phyloP scores from a whole-genome alignment of 2,113 vertebrate genomes.

The Sinosuthora webbiana region DNA sequence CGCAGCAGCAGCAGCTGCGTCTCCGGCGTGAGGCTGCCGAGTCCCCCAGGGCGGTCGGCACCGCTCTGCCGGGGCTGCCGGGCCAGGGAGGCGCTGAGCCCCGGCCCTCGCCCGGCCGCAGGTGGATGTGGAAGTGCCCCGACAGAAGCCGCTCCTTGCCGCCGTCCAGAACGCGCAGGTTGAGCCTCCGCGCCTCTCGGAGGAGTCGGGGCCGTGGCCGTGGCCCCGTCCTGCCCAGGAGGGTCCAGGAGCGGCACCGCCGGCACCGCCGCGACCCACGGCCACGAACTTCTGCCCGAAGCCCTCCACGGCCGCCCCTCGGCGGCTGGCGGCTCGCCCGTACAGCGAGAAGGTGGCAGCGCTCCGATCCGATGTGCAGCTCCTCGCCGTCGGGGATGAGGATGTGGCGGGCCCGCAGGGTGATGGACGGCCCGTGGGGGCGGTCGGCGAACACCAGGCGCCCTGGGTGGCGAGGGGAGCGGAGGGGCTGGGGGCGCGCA shows the following conservation, averaged over 20 bases:
- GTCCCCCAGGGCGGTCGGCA: conserved; percentile 23
- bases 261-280: conserved; percentile 11
- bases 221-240: conserved; percentile 33
- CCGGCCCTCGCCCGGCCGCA: background rate
- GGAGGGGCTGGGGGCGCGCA: background rate
- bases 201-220: conserved; percentile 10
- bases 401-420: conserved; percentile 2
- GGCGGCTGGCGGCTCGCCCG: background rate
- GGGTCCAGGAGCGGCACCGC: conserved; percentile 14
- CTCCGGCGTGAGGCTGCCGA: conserved; percentile 27
- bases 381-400: conserved; percentile 30
- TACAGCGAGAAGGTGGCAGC: background rate
- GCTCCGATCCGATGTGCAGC: conserved; percentile 21
- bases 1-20: conserved; percentile 8
- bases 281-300: conserved; percentile 57
- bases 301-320: background rate
- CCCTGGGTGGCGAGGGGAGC: background rate
- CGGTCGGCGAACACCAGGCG: conserved; percentile 24
- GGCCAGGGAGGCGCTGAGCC: background rate
- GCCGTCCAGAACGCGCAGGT: conserved; percentile 35
- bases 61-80: background rate
- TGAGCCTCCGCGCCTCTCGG: conserved; percentile 25
- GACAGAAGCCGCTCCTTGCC: conserved; percentile 12
- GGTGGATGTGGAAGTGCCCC: conserved; percentile 42
- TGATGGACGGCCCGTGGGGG: background rate